Evolutionary conservation across 2,797 vertebrate species (phyloP), one percentile per base, ranked within the genome.

Genomic region (Acanthis flammea): DNA sequence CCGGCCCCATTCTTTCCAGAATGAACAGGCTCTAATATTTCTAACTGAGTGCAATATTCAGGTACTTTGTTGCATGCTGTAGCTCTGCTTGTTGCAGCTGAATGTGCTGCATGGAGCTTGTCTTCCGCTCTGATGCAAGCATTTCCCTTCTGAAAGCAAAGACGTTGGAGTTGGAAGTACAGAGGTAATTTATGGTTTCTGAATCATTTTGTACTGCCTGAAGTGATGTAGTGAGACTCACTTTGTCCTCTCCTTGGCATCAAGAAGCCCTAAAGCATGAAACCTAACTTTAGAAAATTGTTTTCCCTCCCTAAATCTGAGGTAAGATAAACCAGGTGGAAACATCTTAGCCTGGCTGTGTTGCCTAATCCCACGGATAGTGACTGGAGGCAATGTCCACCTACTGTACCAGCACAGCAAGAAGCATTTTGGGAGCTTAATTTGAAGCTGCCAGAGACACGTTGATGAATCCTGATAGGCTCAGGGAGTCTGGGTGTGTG

Each of bases 51-150:
- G 67, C 33, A 51, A 13, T 75, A 35, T 53, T 77, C 39, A 39
- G 53, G 76, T 75, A 76, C 79, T 90, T 90, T 10, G 58, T 87
- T 89, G 61, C 55, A 48, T 65, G 71, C 88, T 84, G 45, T 41
- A 81, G 55, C 48, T 68, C 25, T 78, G 74, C 78, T 92, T 71
- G 74, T 91, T 96, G 86, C 75, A 94, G 86, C 61, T 88, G 73
- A 73, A 72, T 77, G 30, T 85, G 23, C 83, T 84, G 54, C 51
- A 75, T 82, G 66, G 51, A 88, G 51, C 76, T 88, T 41, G 12
- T 71, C 50, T 45, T 45, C 76, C 3, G 7, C 74, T 92, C 47
- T 79, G 50, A 30, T 67, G 57, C 57, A 60, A 77, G 48, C 8
- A 2, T 61, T 86, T 79, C 31, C 25, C 11, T 57, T 89, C 54